Evolutionary conservation across 1,140 invertebrate genomes (phyloP).

Genomic region (Dreissena rostriformis): DNA sequence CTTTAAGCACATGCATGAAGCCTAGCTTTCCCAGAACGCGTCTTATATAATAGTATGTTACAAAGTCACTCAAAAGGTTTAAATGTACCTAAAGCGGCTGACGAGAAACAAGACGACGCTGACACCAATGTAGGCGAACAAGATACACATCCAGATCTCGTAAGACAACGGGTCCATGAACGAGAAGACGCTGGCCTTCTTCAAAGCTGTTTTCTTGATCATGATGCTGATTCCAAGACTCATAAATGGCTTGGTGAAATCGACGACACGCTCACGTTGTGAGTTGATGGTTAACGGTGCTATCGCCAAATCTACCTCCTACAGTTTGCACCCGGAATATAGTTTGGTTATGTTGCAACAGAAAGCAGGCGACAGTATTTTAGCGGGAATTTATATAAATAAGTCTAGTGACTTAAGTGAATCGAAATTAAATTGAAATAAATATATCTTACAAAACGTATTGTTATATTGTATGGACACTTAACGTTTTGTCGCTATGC

Average conservation of each 20-base stretch:
- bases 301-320: constrained; percentile 80
- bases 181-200: constrained; percentile 94
- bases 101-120: constrained; percentile 97
- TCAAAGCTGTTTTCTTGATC: constrained; percentile 97
- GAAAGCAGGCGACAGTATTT: too few relatives aligned
- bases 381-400: too few relatives aligned
- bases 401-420: too few relatives aligned
- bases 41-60: too few relatives aligned
- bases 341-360: too few relatives aligned
- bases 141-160: constrained; percentile 99
- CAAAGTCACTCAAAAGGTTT: too few relatives aligned
- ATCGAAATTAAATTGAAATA: too few relatives aligned
- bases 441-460: too few relatives aligned
- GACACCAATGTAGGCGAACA: constrained; percentile 88
- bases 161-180: constrained; percentile 98
- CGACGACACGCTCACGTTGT: constrained; percentile 77
- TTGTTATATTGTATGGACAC: too few relatives aligned
- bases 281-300: constrained; percentile 80
- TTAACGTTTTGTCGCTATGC: too few relatives aligned
- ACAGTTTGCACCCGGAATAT: neutral
- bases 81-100: constrained; percentile 87
- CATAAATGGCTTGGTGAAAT: constrained; percentile 82
- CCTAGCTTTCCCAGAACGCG: too few relatives aligned
- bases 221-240: constrained; percentile 84
- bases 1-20: too few relatives aligned